A percentile compares a stretch with the other conserved stretches of the same genome.
phyloP scores from a whole-genome alignment of 2,888 invertebrate species.

The Hirtodrosophila histrioides region DNA sequence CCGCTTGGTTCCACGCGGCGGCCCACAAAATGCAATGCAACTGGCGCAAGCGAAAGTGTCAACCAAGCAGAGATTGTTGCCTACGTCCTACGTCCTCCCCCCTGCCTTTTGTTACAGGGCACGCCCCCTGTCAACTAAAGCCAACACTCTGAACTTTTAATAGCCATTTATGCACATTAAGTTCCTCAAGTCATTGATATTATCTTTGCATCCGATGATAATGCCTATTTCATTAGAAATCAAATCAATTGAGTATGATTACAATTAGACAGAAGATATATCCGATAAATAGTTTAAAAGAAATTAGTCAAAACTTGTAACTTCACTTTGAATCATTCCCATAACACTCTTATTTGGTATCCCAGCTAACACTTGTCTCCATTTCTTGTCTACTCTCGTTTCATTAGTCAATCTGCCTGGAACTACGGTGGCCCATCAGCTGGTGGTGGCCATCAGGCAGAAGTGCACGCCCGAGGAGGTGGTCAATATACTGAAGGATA shows the following conservation, averaged over 20 bases:
- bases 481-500: slow-evolving; percentile 92
- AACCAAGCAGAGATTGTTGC: slow-evolving; percentile 21
- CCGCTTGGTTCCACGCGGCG: slow-evolving; percentile 71
- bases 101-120: not conserved
- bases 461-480: slow-evolving; percentile 96
- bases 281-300: too few species aligned
- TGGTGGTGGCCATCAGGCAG: slow-evolving; percentile 93
- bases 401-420: slow-evolving; percentile 90
- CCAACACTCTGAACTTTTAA: not conserved
- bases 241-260: too few species aligned
- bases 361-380: too few species aligned
- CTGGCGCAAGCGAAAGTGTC: slow-evolving; percentile 60
- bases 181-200: too few species aligned
- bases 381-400: not conserved
- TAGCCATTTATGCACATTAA: not conserved
- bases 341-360: too few species aligned
- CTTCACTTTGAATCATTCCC: too few species aligned
- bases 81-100: not conserved
- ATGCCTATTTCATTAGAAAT: too few species aligned
- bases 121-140: too few species aligned
- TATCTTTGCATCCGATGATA: too few species aligned
- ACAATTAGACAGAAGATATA: too few species aligned
- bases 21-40: slow-evolving; percentile 55
- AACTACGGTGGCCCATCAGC: slow-evolving; percentile 92
- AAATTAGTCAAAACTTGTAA: too few species aligned